A percentile compares a stretch with the other conserved stretches of the same genome.
Conservation (phyloP, 92 coral and sea anemone genomes). For the Heteractis magnifica region DNA sequence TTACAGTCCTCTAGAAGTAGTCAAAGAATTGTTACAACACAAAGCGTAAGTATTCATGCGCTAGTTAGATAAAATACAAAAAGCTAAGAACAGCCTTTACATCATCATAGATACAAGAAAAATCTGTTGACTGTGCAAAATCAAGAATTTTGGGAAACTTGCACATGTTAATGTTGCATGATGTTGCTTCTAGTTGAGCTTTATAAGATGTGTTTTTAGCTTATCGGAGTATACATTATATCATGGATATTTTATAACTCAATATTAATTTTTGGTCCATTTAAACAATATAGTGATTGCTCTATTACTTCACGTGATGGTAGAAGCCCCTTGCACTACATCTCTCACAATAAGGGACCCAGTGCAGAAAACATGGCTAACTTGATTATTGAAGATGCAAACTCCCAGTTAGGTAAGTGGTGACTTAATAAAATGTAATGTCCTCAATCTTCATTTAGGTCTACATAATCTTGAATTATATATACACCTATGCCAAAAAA, state of each 20-base stretch:
- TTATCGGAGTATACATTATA: background rate
- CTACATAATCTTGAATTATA: too few species aligned
- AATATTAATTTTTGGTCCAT: background rate
- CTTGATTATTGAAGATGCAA: slow-evolving; percentile 58
- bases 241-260: too few species aligned
- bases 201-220: background rate
- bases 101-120: too few species aligned
- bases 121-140: too few species aligned
- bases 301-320: slow-evolving; percentile 67
- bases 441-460: background rate
- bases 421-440: background rate
- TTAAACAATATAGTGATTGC: slow-evolving; percentile 53
- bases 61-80: background rate
- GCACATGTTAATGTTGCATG: too few species aligned
- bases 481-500: too few species aligned
- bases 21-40: slow-evolving; percentile 73
- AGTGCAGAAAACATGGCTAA: slow-evolving; percentile 67
- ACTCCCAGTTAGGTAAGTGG: slow-evolving; percentile 66
- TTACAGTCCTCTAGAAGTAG: slow-evolving; percentile 86
- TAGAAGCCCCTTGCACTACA: slow-evolving; percentile 70
- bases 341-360: slow-evolving; percentile 67
- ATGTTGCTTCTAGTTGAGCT: too few species aligned
- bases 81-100: too few species aligned
- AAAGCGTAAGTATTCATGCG: slow-evolving; percentile 76
- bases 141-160: too few species aligned